Percentiles rank a stretch among this genome's conserved stretches.
Conservation (phyloP, 2,888 invertebrate species). For the Danaus chrysippus region DNA sequence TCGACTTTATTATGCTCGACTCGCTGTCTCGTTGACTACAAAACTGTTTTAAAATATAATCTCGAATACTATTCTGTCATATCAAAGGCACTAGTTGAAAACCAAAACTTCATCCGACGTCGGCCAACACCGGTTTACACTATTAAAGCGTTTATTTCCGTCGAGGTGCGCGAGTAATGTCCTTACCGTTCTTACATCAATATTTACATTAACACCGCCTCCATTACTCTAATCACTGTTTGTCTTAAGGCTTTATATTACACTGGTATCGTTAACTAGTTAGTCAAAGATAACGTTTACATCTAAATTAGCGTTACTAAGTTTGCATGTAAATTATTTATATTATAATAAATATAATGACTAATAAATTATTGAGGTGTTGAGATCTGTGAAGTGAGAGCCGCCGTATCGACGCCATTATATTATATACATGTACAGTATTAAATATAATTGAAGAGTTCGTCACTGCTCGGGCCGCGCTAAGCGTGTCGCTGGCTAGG, state of each 20-base stretch:
- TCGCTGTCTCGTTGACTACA: conserved; percentile 2
- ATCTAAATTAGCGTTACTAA: neutral
- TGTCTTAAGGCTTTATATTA: conserved; percentile 7
- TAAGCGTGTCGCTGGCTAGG: conserved; percentile 69
- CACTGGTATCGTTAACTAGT: neutral
- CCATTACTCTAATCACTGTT: conserved; percentile 4
- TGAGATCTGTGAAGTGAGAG: conserved; percentile 7
- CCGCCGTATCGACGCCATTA: neutral
- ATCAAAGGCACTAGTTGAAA: conserved; percentile 19
- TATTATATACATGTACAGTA: neutral
- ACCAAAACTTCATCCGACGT: conserved; percentile 24
- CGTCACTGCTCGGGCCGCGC: conserved; percentile 28
- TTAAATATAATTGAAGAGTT: conserved; percentile 12
- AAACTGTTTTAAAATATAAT: neutral
- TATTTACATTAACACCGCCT: neutral
- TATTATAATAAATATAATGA: conserved; percentile 13
- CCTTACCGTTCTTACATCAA: neutral
- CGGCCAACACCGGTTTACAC: neutral
- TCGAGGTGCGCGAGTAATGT: conserved; percentile 1
- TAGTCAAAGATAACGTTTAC: conserved; percentile 1
- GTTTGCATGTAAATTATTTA: conserved; percentile 7
- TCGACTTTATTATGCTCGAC: conserved; percentile 31
- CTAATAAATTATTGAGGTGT: conserved; percentile 7
- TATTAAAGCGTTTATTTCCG: conserved; percentile 2
- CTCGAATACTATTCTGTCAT: neutral